Conservation (phyloP, 2,888 invertebrate species). For the Thysanoteuthis rhombus region DNA sequence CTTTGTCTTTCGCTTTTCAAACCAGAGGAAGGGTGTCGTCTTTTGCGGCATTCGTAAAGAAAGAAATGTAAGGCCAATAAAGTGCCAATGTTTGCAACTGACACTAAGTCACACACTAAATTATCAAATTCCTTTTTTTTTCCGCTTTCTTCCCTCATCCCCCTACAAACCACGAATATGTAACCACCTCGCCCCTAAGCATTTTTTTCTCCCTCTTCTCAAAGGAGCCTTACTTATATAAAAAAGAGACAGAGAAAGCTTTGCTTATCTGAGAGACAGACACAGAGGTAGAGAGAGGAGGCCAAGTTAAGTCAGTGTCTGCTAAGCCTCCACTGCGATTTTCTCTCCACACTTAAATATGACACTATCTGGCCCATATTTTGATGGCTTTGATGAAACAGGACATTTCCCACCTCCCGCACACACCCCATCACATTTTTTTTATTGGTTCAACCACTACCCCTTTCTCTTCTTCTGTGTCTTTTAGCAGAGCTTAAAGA, state of each 20-base stretch:
- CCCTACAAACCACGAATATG: neutral
- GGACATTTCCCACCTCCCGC: neutral
- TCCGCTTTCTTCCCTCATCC: neutral
- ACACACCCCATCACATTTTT: neutral
- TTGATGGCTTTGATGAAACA: conserved; percentile 12
- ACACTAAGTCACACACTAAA: neutral
- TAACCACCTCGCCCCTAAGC: neutral
- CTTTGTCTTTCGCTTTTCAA: neutral
- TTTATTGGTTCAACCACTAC: neutral
- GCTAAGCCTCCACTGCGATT: neutral
- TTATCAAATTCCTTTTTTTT: neutral
- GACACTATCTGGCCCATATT: neutral
- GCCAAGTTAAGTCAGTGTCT: neutral
- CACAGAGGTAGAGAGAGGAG: neutral
- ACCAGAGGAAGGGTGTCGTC: neutral
- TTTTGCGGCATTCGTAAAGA: neutral
- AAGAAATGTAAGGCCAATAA: neutral
- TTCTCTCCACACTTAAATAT: neutral
- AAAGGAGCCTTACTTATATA: neutral
- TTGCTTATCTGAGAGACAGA: neutral
- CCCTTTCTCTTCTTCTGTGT: neutral
- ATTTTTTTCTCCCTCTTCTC: neutral
- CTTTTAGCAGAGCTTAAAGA: neutral
- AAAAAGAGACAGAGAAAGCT: neutral
- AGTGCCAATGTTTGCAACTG: neutral